Evolutionary conservation across 2,113 vertebrate species (phyloP).

Genomic region (Prionailurus viverrinus): DNA sequence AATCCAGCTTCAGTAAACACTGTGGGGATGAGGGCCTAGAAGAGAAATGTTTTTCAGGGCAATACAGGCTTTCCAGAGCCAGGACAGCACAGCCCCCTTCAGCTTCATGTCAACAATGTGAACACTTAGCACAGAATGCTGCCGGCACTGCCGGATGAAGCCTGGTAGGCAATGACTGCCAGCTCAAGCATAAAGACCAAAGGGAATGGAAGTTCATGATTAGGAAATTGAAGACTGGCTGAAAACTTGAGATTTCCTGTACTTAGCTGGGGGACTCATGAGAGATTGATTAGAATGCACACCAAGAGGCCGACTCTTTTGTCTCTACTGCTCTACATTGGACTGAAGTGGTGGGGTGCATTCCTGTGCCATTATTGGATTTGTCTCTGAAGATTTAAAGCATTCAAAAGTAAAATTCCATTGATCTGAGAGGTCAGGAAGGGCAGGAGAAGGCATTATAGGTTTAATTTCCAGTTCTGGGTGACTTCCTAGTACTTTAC

Average conservation of each 20-base stretch:
- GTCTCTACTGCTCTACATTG: constrained; percentile 10
- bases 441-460: constrained; percentile 43
- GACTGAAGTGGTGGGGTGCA: constrained; percentile 57
- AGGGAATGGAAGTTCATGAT: constrained; percentile 60
- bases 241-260: constrained; percentile 75
- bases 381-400: constrained; percentile 69
- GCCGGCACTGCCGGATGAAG: not conserved
- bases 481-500: constrained; percentile 30
- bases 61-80: constrained; percentile 7
- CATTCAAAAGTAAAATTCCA: constrained; percentile 78
- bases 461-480: constrained; percentile 66
- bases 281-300: constrained; percentile 71
- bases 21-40: not conserved
- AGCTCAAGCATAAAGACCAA: constrained; percentile 64
- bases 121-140: constrained; percentile 40
- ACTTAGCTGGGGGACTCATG: not conserved
- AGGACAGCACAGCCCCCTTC: not conserved
- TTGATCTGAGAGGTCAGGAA: constrained; percentile 73
- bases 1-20: constrained; percentile 21
- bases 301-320: constrained; percentile 48
- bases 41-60: not conserved
- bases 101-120: constrained; percentile 32
- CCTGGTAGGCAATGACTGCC: constrained; percentile 21
- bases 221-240: constrained; percentile 78
- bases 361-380: constrained; percentile 66